Conservation (phyloP, 2,797 vertebrate genomes). For the Lindbergichthys nudifrons region DNA sequence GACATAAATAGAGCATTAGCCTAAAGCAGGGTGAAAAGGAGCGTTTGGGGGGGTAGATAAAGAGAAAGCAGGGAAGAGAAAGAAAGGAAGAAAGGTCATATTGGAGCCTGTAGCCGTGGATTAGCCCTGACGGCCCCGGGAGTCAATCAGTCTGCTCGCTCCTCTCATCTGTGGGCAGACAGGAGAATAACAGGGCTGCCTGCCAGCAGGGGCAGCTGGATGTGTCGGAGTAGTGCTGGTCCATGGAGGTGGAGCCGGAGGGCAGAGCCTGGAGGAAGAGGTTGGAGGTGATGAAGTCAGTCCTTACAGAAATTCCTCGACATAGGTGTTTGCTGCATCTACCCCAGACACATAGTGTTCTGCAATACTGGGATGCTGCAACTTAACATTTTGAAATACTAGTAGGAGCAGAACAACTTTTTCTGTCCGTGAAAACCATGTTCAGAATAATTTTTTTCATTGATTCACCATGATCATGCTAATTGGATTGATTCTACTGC, state of each 20-base stretch:
- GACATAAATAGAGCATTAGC: slow-evolving; percentile 62
- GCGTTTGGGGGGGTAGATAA: slow-evolving; percentile 35
- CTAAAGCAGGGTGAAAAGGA: slow-evolving; percentile 51
- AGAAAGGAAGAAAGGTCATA: slow-evolving; percentile 34
- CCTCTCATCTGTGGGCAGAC: slow-evolving; percentile 64
- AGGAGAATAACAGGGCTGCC: slow-evolving; percentile 57
- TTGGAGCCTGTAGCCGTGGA: slow-evolving; percentile 67
- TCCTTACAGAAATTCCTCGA: not conserved
- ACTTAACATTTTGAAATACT: no score
- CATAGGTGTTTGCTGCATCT: not conserved
- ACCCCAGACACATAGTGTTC: not conserved
- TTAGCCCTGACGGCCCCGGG: slow-evolving; percentile 61
- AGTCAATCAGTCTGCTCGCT: slow-evolving; percentile 69
- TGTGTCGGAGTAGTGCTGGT: slow-evolving; percentile 26
- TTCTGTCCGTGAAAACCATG: not conserved
- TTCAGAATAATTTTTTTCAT: no score
- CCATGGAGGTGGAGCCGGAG: slow-evolving; percentile 25
- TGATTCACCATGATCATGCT: not conserved
- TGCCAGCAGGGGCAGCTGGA: slow-evolving; percentile 44
- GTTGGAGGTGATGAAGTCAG: slow-evolving; percentile 26
- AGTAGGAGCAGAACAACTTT: not conserved
- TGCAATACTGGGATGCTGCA: not conserved
- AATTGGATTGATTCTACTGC: not conserved
- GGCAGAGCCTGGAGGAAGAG: slow-evolving; percentile 22
- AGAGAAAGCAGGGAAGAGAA: slow-evolving; percentile 24